Evolutionary conservation across 1,140 invertebrate species (phyloP).

Genomic region (Eumaeus atala): DNA sequence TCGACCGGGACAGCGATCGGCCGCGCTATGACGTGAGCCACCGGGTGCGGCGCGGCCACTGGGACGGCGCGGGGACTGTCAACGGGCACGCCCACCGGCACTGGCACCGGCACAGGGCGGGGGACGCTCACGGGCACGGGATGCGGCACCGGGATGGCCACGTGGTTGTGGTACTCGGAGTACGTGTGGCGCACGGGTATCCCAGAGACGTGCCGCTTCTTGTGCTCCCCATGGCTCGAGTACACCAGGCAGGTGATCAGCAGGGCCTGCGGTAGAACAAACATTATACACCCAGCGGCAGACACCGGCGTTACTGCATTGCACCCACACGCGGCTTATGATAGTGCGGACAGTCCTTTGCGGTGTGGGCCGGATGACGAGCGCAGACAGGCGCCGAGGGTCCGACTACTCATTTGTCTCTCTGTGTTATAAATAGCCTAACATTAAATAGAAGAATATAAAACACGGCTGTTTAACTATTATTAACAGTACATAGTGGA

Average conservation of each 20-base stretch:
- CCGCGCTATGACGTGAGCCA: slow-evolving; percentile 44
- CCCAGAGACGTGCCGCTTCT: slow-evolving; percentile 24
- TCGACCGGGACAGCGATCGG: slow-evolving; percentile 55
- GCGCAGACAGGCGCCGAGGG: no score
- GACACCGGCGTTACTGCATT: no score
- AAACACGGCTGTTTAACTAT: no score
- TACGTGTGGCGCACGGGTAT: slow-evolving; percentile 48
- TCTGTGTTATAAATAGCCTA: not conserved
- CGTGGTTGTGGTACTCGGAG: slow-evolving; percentile 46
- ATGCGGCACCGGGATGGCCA: slow-evolving; percentile 51
- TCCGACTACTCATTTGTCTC: not conserved
- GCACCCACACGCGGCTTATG: no score
- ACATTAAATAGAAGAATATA: not conserved
- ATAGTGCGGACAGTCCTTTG: not conserved
- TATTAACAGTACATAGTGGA: no score
- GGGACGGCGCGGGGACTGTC: slow-evolving; percentile 50
- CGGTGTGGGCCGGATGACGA: no score
- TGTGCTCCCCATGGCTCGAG: slow-evolving; percentile 19
- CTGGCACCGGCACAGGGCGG: slow-evolving; percentile 46
- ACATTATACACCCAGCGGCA: slow-evolving; percentile 5
- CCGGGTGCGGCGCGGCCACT: slow-evolving; percentile 53
- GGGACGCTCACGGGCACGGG: slow-evolving; percentile 49
- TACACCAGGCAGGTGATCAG: slow-evolving; percentile 28
- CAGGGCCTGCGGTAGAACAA: slow-evolving; percentile 30
- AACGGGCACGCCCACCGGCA: slow-evolving; percentile 51